Percentiles rank a stretch among this genome's conserved stretches.
phyloP scores from a whole-genome alignment of 2,113 vertebrate species.

The Rhinoptilus africanus region DNA sequence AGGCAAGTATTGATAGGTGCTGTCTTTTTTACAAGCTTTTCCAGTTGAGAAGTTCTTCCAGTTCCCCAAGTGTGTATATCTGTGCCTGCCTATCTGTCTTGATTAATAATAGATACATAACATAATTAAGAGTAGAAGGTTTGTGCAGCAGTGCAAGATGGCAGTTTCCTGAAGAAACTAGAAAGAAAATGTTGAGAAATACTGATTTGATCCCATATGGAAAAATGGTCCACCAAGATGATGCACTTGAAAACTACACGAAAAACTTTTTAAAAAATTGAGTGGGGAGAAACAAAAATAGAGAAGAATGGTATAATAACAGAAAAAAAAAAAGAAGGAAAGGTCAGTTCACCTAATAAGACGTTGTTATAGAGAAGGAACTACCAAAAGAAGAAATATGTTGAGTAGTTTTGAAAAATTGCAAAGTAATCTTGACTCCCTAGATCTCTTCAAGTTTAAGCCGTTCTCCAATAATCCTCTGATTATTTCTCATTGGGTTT shows the following conservation, averaged over 20 bases:
- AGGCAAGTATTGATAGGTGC: neutral
- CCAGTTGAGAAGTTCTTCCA: neutral
- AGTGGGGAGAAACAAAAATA: neutral
- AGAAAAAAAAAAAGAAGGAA: neutral
- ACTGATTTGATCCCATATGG: neutral
- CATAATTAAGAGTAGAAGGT: neutral
- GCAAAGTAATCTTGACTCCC: neutral
- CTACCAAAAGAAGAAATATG: neutral
- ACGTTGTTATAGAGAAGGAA: neutral
- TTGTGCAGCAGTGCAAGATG: neutral
- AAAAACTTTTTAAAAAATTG: neutral
- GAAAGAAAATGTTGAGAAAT: neutral
- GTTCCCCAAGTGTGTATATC: neutral
- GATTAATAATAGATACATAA: neutral
- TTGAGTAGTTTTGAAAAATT: neutral
- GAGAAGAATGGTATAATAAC: neutral
- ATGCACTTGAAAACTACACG: neutral
- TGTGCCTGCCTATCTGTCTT: neutral
- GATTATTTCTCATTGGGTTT: neutral
- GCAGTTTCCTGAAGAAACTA: neutral
- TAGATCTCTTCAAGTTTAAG: neutral
- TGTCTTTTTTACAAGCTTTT: neutral
- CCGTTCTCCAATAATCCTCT: neutral
- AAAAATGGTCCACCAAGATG: neutral
- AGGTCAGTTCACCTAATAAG: neutral